Evolutionary conservation across 2,888 invertebrate species (phyloP), one percentile per base, ranked within the genome.

Genomic region (Liodrosophila aerea): DNA sequence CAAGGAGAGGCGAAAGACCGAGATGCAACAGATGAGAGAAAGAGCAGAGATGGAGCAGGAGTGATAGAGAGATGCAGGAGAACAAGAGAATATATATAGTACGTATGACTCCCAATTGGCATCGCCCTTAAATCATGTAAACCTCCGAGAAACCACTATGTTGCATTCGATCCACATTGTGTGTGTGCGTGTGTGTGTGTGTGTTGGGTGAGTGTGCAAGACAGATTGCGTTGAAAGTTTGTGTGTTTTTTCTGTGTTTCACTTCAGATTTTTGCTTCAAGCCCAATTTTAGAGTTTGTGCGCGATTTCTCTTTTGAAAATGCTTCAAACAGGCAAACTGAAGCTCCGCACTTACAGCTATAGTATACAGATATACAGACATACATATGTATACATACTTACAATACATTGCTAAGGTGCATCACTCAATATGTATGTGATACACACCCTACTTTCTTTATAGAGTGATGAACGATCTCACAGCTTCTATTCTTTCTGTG

Each of bases 111-210:
- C 51, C 46, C 46, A 54, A 58, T 69, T 69, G 58, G 60, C 60
- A 51, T 50, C 37, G 59, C 60, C 60, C 51, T 52, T 65, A 58
- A 73, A 59, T 72, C 57, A 72, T 68, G 59, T 64, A 70, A 54
- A 18, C 13, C 61, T 43, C 41, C 5, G 9, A n/a, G 40, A 37
- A 41, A 33, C 34, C 36, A 22, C 11, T 39, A 49, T 27, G 64
- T 56, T 52, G 57, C 39, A 58, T 53, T 43, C 39, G 37, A 36
- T 34, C 13, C 12, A 9, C 11, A 34, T 9, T n/a, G 13, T 22
- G 11, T 9, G n/a, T 29, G 11, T 36, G 5, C 7, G 7, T 36
- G 8, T 36, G 15, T 36, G 3, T 11, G 15, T 7, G 5, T 12
- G n/a, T 34, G 12, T 16, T 11, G 15, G 4, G 5, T 12, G n/a